Evolutionary conservation across 2,888 invertebrate genomes (phyloP), one percentile per base, ranked within the genome.

Genomic region (Aphidius colemani): DNA sequence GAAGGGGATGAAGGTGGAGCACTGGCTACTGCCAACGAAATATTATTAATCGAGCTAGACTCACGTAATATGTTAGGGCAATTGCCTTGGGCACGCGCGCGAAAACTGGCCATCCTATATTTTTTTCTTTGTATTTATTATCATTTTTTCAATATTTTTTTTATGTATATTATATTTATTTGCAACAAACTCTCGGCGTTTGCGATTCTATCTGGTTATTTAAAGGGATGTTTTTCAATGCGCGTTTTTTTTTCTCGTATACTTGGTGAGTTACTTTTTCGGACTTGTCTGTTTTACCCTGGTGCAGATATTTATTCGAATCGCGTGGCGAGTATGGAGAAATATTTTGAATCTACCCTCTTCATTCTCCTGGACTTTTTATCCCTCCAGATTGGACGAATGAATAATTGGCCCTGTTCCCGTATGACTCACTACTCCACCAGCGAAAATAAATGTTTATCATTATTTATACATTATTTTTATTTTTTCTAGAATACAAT

Each of bases 171-270:
- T 5, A 5, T 30, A 30, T 30, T 30, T 30, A 30, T 30, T 30
- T 57, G 39, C 40, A 46, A 39, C 57, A 57, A 57, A 59, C 41
- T 64, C 56, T 67, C 60, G 58, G 62, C 64, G 56, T 51, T 53
- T 56, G 67, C 62, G 69, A 69, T 69, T 69, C 58, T 67, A 69
- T 69, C 69, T 66, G 41, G 65, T 68, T 68, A 69, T 69, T 69
- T 68, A 69, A 65, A 69, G 68, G 65, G 60, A 66, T 66, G 67
- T 67, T 67, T 69, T 66, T 61, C 61, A 18, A 18, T 18, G 13
- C 13, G 13, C n/a, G n/a, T 59, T 64, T 56, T 66, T 67, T 64
- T 61, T 60, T 45, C 57, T 58, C 48, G 18, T 30, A 30, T 5
- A 30, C 30, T 57, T 53, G 41, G 53, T 59, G 7, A 39, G 8